Evolutionary conservation across 2,113 vertebrate species (phyloP).

Genomic region (Gambusia holbrooki): DNA sequence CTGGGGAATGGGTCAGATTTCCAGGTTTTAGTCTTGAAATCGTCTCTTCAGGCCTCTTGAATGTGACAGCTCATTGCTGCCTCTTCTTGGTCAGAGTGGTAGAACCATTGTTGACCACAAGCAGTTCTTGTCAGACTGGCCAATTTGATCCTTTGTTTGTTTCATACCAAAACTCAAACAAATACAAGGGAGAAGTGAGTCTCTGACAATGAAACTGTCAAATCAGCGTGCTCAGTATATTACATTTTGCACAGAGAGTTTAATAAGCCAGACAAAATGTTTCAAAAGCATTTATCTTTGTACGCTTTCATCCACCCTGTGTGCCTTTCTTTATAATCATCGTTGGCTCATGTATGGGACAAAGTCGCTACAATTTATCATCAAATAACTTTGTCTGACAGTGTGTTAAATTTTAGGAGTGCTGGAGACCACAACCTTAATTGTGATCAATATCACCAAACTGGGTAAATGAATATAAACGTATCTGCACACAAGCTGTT

Average conservation of each 20-base stretch:
- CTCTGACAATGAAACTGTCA: slow-evolving; percentile 54
- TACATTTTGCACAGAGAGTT: slow-evolving; percentile 40
- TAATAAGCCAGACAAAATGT: slow-evolving; percentile 46
- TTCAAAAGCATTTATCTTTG: slow-evolving; percentile 37
- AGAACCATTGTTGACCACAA: slow-evolving; percentile 37
- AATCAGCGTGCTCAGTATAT: slow-evolving; percentile 53
- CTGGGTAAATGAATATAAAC: background rate
- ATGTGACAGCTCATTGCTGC: slow-evolving; percentile 52
- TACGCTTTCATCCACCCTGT: slow-evolving; percentile 30
- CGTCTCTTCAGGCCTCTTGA: slow-evolving; percentile 29
- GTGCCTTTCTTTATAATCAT: slow-evolving; percentile 45
- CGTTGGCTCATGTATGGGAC: slow-evolving; percentile 47
- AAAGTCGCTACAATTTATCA: slow-evolving; percentile 49
- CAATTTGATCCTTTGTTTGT: slow-evolving; percentile 63
- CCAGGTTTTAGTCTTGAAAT: slow-evolving; percentile 37
- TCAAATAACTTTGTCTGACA: slow-evolving; percentile 34
- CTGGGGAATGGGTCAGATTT: slow-evolving; percentile 27
- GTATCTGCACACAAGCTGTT: background rate
- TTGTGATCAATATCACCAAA: slow-evolving; percentile 36
- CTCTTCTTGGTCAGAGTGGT: slow-evolving; percentile 33
- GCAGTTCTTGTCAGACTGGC: slow-evolving; percentile 46
- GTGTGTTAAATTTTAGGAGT: slow-evolving; percentile 27
- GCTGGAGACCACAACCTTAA: slow-evolving; percentile 33
- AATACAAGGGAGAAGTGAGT: slow-evolving; percentile 40
- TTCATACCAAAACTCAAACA: slow-evolving; percentile 45